Conservation (phyloP, 2,888 invertebrate genomes). For the Tiliacea citrago region DNA sequence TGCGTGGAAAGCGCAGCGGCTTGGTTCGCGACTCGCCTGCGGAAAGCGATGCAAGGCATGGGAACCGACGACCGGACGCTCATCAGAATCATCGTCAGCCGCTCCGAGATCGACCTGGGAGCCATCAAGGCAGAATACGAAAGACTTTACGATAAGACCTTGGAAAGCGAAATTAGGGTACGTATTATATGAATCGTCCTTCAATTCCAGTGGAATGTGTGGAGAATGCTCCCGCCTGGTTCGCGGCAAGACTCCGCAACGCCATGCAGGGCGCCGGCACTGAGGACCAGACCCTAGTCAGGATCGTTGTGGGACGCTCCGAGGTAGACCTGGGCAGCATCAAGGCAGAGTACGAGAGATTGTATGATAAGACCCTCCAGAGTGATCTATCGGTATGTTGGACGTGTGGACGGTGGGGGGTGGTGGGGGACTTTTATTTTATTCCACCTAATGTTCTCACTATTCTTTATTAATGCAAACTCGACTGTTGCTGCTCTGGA, state of each 20-base stretch:
- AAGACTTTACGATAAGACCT: constrained; percentile 92
- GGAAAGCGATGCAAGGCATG: constrained; percentile 92
- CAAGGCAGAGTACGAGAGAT: constrained; percentile 93
- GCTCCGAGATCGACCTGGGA: constrained; percentile 93
- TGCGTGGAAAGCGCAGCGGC: constrained; percentile 92
- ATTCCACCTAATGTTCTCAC: too few relatives aligned
- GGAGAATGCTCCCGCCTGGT: constrained; percentile 92
- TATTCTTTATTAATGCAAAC: neutral
- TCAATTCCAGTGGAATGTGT: constrained; percentile 93
- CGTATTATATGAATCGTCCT: constrained; percentile 63
- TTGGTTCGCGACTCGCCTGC: constrained; percentile 93
- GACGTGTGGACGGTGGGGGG: constrained; percentile 32
- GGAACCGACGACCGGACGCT: constrained; percentile 94
- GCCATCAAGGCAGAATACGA: constrained; percentile 93
- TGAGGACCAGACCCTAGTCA: constrained; percentile 92
- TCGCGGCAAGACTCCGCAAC: constrained; percentile 92
- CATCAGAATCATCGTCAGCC: constrained; percentile 93
- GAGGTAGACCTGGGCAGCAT: constrained; percentile 93
- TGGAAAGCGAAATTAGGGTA: constrained; percentile 92
- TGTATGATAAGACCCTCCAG: constrained; percentile 92
- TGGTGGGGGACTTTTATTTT: constrained; percentile 34
- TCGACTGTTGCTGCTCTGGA: constrained; percentile 17
- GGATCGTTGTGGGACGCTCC: constrained; percentile 92
- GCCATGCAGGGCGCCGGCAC: constrained; percentile 94
- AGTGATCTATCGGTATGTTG: constrained; percentile 91